These are phyloP conservation scores for Platyrinchus mystaceus DNA, from an alignment of 2,797 vertebrate genomes.

Conservation along the genomic window DNA sequence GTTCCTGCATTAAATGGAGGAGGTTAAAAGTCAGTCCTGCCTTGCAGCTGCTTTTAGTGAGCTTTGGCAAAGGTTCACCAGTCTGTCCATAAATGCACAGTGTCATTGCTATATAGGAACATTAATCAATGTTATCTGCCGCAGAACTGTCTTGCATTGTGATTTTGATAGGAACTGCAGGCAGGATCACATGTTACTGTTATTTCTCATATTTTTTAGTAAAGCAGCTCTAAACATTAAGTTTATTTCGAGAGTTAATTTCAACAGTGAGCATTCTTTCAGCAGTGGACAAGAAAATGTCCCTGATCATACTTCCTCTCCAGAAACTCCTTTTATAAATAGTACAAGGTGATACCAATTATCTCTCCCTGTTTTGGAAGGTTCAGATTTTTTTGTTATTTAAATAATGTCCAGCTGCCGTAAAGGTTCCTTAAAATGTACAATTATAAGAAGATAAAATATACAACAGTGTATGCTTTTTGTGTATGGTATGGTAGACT, in stretches of 20 bases:
- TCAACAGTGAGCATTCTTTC: neutral
- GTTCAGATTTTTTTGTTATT: neutral
- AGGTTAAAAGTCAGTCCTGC: constrained; percentile 75
- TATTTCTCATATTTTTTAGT: constrained; percentile 8
- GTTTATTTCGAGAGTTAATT: constrained; percentile 19
- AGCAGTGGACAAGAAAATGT: neutral
- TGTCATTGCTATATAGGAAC: constrained; percentile 16
- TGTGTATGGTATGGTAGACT: neutral
- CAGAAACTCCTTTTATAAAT: neutral
- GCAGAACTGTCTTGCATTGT: constrained; percentile 18
- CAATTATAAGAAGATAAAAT: neutral
- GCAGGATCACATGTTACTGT: neutral
- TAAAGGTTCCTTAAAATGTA: neutral
- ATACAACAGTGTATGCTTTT: neutral
- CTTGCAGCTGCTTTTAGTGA: constrained; percentile 74
- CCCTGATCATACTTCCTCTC: neutral
- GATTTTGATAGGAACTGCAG: constrained; percentile 32
- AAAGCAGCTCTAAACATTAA: neutral
- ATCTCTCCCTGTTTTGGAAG: neutral
- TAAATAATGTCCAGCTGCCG: neutral
- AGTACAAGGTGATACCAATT: neutral
- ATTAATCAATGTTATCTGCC: constrained; percentile 54
- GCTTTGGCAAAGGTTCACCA: constrained; percentile 58
- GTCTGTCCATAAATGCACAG: constrained; percentile 31
- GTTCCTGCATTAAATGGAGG: constrained; percentile 64